Evolutionary conservation across 2,888 invertebrate species (phyloP).

Genomic region (Scaptomyza tumidula): DNA sequence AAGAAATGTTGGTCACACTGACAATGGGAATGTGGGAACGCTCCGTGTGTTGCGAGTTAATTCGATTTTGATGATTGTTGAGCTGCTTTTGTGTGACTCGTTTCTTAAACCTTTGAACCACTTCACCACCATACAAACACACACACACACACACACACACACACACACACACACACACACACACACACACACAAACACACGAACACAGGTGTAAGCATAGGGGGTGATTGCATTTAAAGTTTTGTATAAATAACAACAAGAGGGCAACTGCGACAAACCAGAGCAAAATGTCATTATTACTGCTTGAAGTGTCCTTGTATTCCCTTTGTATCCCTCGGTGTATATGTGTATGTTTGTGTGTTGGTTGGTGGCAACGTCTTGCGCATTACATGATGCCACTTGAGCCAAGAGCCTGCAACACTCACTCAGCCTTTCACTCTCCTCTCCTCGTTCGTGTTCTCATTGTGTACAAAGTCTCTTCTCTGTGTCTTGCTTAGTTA

Average conservation of each 20-base stretch:
- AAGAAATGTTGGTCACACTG: constrained; percentile 18
- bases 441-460: too few relatives aligned
- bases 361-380: constrained; percentile 26
- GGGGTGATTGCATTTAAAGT: constrained; percentile 64
- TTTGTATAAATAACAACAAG: constrained; percentile 60
- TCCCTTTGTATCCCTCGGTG: not conserved
- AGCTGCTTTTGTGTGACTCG: constrained; percentile 17
- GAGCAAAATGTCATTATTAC: constrained; percentile 63
- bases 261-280: constrained; percentile 25
- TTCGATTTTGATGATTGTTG: constrained; percentile 44
- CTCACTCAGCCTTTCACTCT: constrained; percentile 36
- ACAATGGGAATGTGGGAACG: constrained; percentile 33
- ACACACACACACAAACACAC: not conserved
- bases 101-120: not conserved
- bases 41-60: constrained; percentile 15
- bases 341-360: not conserved
- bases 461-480: too few relatives aligned
- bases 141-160: constrained; percentile 1
- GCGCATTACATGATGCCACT: constrained; percentile 49
- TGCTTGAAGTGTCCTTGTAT: constrained; percentile 54
- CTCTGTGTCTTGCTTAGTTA: constrained; percentile 11
- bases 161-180: constrained; percentile 5
- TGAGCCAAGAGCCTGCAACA: constrained; percentile 40
- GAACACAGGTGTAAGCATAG: constrained; percentile 10
- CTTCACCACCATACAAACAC: not conserved